phyloP scores from a whole-genome alignment of 2,797 vertebrate genomes.

The Catharus ustulatus region DNA sequence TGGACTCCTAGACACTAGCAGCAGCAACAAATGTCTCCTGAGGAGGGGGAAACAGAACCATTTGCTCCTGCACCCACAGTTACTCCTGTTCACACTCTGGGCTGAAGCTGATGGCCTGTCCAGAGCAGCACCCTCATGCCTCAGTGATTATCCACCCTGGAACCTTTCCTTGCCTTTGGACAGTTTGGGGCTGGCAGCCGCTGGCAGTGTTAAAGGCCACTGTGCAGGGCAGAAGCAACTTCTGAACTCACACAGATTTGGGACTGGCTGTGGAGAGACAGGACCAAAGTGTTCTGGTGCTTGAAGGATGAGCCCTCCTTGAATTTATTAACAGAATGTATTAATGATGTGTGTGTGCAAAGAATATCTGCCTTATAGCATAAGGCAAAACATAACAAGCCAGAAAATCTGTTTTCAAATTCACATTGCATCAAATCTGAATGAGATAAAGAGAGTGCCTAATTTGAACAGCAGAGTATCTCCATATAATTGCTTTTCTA shows the following conservation, averaged over 20 bases:
- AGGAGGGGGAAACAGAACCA: accelerated
- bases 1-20: not conserved
- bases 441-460: not conserved
- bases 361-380: not conserved
- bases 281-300: not conserved
- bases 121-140: not conserved
- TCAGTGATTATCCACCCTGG: not conserved
- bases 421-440: not conserved
- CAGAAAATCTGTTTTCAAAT: not conserved
- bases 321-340: not conserved
- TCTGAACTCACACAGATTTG: not conserved
- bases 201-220: not conserved
- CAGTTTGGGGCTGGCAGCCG: not conserved
- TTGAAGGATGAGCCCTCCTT: not conserved
- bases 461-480: not conserved
- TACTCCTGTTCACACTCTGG: not conserved
- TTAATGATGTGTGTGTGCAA: not conserved
- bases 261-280: not conserved
- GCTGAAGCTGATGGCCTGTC: not conserved
- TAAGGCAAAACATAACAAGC: not conserved
- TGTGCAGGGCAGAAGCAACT: not conserved
- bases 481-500: not conserved
- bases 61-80: not conserved
- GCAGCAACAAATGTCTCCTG: not conserved
- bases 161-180: not conserved